Conservation (phyloP, 2,888 invertebrate genomes). For the Pristionchus maxplancki region DNA sequence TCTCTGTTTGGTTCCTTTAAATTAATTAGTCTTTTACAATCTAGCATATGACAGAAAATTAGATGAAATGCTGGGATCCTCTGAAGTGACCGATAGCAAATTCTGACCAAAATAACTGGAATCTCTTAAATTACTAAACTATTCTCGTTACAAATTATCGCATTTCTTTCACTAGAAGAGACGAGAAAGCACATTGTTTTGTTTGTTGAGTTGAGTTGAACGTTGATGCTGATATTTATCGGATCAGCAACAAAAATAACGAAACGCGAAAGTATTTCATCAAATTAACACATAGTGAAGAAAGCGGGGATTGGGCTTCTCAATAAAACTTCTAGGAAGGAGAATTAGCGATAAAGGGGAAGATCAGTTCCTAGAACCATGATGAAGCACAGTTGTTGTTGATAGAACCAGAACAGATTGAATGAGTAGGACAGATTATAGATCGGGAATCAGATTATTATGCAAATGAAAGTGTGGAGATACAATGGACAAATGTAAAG, state of each 20-base stretch:
- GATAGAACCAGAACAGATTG: background rate
- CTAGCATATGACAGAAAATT: no score
- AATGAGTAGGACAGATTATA: background rate
- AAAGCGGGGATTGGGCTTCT: background rate
- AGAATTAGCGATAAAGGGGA: background rate
- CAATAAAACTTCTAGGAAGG: background rate
- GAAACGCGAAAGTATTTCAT: background rate
- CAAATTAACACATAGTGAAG: constrained; percentile 22
- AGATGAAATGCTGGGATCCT: no score
- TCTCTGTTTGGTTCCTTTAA: no score
- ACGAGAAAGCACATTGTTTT: no score
- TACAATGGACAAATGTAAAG: constrained; percentile 4
- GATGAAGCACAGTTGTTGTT: background rate
- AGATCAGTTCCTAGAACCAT: constrained; percentile 15
- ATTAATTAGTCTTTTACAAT: no score
- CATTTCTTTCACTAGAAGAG: no score
- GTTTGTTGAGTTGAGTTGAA: no score
- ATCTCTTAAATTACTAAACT: no score
- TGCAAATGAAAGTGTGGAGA: constrained; percentile 3
- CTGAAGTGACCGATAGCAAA: no score
- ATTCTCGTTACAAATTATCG: no score
- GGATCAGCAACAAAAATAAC: constrained; percentile 14
- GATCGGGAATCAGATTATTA: constrained; percentile 30
- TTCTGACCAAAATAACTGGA: no score
- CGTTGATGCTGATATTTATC: background rate